Evolutionary conservation across 2,113 vertebrate genomes (phyloP).

Genomic region (Deroptyus accipitrinus): DNA sequence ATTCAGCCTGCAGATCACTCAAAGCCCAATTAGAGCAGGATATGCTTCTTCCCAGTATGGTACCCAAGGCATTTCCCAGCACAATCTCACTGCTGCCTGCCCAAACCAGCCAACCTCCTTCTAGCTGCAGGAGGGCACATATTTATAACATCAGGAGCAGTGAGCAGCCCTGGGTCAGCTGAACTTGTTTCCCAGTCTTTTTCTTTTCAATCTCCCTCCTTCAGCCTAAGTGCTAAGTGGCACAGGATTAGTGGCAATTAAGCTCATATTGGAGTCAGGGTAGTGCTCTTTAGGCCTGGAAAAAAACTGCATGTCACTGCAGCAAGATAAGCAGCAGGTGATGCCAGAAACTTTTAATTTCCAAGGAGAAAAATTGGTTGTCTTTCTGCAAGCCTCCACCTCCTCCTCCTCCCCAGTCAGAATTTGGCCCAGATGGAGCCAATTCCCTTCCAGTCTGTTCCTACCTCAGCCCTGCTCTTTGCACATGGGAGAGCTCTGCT

Average conservation of each 20-base stretch:
- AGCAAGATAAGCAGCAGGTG: constrained; percentile 50
- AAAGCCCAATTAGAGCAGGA: neutral
- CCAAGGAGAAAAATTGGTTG: constrained; percentile 19
- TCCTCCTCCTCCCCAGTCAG: neutral
- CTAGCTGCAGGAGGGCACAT: rapidly evolving
- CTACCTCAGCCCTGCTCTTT: neutral
- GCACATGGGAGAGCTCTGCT: neutral
- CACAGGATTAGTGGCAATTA: constrained; percentile 48
- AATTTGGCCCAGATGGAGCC: neutral
- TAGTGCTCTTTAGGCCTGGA: constrained; percentile 27
- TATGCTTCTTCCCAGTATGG: rapidly evolving
- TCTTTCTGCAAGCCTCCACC: neutral
- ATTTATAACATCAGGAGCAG: neutral
- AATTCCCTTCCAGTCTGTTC: neutral
- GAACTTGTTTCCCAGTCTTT: neutral
- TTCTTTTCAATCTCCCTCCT: neutral
- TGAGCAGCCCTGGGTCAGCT: neutral
- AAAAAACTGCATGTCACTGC: neutral
- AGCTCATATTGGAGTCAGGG: neutral
- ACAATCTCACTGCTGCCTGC: rapidly evolving
- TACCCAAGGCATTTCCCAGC: neutral
- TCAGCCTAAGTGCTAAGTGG: neutral
- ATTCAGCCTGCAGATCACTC: neutral
- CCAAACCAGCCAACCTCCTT: neutral
- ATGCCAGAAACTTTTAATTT: constrained; percentile 46